A percentile compares a stretch with the other conserved stretches of the same genome.
phyloP scores from a whole-genome alignment of 2,888 invertebrate species.

The Hesperia comma region DNA sequence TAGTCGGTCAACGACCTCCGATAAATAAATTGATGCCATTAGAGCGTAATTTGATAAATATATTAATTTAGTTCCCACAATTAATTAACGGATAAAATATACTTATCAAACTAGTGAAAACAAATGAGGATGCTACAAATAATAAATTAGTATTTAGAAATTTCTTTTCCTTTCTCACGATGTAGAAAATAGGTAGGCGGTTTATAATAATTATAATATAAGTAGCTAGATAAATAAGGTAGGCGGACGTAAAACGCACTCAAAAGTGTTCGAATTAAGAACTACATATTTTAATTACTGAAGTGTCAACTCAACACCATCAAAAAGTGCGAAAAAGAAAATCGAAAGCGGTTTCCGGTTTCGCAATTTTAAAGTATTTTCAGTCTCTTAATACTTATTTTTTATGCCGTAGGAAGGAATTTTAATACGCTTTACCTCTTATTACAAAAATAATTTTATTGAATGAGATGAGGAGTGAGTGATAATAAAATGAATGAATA shows the following conservation, averaged over 20 bases:
- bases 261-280: not conserved
- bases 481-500: too few species aligned
- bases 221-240: not conserved
- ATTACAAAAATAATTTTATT: too few species aligned
- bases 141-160: conserved; percentile 2
- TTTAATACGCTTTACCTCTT: too few species aligned
- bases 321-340: not conserved
- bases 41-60: not conserved
- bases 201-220: not conserved
- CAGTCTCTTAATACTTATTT: not conserved
- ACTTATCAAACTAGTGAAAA: not conserved
- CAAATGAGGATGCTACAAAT: not conserved
- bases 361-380: not conserved
- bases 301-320: not conserved
- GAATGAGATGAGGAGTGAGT: too few species aligned
- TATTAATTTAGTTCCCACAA: conserved; percentile 6
- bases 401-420: too few species aligned
- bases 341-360: conserved; percentile 5
- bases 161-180: conserved; percentile 14
- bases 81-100: not conserved
- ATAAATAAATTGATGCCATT: conserved; percentile 13
- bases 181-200: conserved; percentile 1
- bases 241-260: not conserved
- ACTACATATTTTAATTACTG: not conserved
- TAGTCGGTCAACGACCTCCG: conserved; percentile 22